These are phyloP conservation scores for Rhaphigaster nebulosa DNA, from an alignment of 2,888 invertebrate genomes.

Conservation along the genomic window DNA sequence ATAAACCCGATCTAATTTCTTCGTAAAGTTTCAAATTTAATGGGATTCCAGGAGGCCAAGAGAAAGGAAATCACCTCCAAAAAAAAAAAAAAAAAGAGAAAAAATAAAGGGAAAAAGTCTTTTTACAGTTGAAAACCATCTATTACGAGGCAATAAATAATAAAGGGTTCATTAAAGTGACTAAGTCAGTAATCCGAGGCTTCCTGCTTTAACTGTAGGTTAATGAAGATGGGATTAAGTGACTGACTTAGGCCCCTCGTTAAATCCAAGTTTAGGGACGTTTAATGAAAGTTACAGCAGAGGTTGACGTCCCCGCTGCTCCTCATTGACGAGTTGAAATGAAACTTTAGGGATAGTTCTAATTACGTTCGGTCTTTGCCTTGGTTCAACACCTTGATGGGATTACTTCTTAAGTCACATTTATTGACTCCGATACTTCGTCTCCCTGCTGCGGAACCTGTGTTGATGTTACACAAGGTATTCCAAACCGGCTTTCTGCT, in stretches of 20 bases:
- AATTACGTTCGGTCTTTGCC: conserved; percentile 43
- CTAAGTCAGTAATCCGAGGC: conserved; percentile 51
- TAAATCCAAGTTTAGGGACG: conserved; percentile 36
- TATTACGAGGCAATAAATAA: conserved; percentile 56
- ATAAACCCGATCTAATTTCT: neutral
- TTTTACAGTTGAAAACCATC: conserved; percentile 47
- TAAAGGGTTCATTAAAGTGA: conserved; percentile 55
- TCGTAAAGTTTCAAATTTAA: conserved; percentile 25
- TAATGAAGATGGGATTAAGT: conserved; percentile 54
- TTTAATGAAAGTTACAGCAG: conserved; percentile 54
- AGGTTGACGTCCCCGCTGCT: conserved; percentile 35
- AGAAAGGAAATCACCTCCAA: neutral
- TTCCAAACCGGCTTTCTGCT: neutral
- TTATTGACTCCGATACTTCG: conserved; percentile 38
- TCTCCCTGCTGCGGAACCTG: neutral
- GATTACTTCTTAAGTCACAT: conserved; percentile 43
- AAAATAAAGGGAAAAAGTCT: neutral
- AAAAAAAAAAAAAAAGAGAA: neutral
- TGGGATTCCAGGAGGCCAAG: conserved; percentile 8
- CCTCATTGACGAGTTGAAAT: conserved; percentile 55
- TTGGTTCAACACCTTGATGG: conserved; percentile 43
- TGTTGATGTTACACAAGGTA: neutral
- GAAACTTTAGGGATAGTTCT: conserved; percentile 54
- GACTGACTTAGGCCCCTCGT: conserved; percentile 16
- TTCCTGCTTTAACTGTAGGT: conserved; percentile 48